Conservation (phyloP, 2,113 vertebrate species). For the Larimichthys crocea region DNA sequence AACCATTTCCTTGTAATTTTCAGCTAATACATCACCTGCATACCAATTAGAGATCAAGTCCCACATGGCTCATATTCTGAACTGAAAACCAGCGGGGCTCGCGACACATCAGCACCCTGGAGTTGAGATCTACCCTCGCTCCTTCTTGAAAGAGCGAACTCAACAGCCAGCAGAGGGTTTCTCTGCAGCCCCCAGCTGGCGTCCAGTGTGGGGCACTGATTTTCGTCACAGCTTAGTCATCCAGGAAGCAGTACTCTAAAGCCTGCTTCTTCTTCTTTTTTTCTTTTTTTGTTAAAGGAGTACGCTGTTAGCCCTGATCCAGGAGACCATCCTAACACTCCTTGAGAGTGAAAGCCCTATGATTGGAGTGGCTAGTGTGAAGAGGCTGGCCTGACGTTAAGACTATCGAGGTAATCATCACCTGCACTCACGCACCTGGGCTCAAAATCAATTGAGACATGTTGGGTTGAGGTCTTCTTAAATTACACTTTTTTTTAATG, state of each 20-base stretch:
- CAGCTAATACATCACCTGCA: constrained; percentile 61
- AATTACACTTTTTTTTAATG: not conserved
- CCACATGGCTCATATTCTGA: constrained; percentile 47
- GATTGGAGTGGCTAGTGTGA: constrained; percentile 71
- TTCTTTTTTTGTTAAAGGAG: constrained; percentile 3
- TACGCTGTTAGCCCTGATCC: constrained; percentile 32
- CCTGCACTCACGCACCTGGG: constrained; percentile 52
- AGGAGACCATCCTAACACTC: constrained; percentile 45
- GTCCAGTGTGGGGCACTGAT: constrained; percentile 19
- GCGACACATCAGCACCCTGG: constrained; percentile 50
- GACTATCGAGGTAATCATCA: constrained; percentile 62
- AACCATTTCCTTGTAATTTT: constrained; percentile 26
- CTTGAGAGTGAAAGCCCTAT: constrained; percentile 71
- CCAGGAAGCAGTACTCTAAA: constrained; percentile 18
- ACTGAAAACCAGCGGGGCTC: constrained; percentile 43
- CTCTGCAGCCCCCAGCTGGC: constrained; percentile 31
- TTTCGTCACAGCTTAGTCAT: constrained; percentile 56
- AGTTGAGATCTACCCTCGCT: constrained; percentile 44
- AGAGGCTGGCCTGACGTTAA: constrained; percentile 53
- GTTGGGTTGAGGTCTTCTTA: constrained; percentile 17
- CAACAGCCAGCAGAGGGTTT: constrained; percentile 37
- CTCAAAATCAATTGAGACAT: constrained; percentile 38
- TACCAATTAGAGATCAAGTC: constrained; percentile 61
- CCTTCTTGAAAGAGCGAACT: constrained; percentile 43
- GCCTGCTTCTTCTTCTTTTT: not conserved